Base-by-base conservation (phyloP, 1,140 invertebrate genomes). In the Matsumurasca onukii region DNA sequence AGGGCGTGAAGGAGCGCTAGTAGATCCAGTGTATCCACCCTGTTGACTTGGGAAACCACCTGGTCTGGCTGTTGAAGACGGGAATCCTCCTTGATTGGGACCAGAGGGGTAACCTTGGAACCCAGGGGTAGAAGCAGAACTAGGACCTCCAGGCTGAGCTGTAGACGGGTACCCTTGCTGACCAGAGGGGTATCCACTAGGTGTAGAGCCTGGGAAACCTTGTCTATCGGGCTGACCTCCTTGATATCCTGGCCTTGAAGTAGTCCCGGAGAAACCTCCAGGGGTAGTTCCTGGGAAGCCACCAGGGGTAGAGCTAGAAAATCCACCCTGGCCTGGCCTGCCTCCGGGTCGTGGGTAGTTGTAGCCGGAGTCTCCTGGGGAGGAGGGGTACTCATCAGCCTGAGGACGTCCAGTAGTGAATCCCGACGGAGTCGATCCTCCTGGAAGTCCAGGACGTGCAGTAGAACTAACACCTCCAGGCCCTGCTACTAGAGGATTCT, bases 401-500 rank as follows among this genome's bases (percentile, higher is more conserved):
- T 34, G 62, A 9, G 48, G 57, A 20, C 57, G 24, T 31, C 69
- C 66, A 25, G 22, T 31, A 25, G 62, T 39, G 55, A 68, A 71
- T n/a, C 70, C 70, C n/a, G 68, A 69, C 9, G 70, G 70, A 17
- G 68, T 59, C 22, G 67, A 69, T 15, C 20, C 20, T n/a, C n/a
- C n/a, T n/a, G n/a, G n/a, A n/a, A n/a, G n/a, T 12, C 29, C 59
- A 15, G 65, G 69, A 57, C 48, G 48, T 27, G 27, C 20, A 9
- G 45, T 66, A n/a, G 49, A 27, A 12, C 9, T 45, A 12, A 17
- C 31, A 25, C 70, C 70, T 63, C 70, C 70, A 5, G 68, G 59
- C 31, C 71, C 71, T 1, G 69, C 25, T 30, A 76, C 73, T 70
- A 84, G 82, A 0, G 83, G 80, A 68, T 79, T 79, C 25, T 79